These are phyloP conservation scores for Parelbella ahira DNA, from an alignment of 2,888 invertebrate genomes.

Conservation along the genomic window DNA sequence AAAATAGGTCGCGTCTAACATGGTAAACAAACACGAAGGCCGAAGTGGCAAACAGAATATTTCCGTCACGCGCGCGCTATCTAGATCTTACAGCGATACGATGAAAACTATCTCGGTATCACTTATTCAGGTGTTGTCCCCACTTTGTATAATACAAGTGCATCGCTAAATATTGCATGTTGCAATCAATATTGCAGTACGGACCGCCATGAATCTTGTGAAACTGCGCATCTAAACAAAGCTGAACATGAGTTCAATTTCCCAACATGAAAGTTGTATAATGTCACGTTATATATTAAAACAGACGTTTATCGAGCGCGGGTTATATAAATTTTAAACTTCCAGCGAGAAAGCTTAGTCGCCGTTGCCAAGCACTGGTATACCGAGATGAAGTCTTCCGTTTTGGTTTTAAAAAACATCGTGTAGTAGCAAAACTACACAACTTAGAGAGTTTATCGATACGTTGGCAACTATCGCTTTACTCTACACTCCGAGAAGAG, in stretches of 20 bases:
- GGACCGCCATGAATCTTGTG: conserved; percentile 22
- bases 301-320: too few relatives aligned
- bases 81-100: conserved; percentile 6
- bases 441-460: too few relatives aligned
- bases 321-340: too few relatives aligned
- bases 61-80: conserved; percentile 13
- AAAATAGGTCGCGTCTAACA: conserved; percentile 8
- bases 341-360: too few relatives aligned
- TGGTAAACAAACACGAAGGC: conserved; percentile 4
- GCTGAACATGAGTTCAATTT: conserved; percentile 22
- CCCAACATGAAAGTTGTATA: conserved; percentile 17
- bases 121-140: conserved; percentile 7
- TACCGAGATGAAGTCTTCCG: too few relatives aligned
- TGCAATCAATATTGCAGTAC: conserved; percentile 14
- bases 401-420: too few relatives aligned
- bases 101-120: conserved; percentile 20
- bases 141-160: conserved; percentile 19
- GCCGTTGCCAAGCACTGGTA: too few relatives aligned
- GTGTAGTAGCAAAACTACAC: too few relatives aligned
- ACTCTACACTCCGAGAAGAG: too few relatives aligned
- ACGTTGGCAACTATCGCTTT: too few relatives aligned
- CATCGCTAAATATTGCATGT: conserved; percentile 23
- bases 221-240: conserved; percentile 23
- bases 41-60: conserved; percentile 2
- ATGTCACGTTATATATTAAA: conserved; percentile 8